phyloP scores from a whole-genome alignment of 2,888 invertebrate species.

The Cinara cedri region DNA sequence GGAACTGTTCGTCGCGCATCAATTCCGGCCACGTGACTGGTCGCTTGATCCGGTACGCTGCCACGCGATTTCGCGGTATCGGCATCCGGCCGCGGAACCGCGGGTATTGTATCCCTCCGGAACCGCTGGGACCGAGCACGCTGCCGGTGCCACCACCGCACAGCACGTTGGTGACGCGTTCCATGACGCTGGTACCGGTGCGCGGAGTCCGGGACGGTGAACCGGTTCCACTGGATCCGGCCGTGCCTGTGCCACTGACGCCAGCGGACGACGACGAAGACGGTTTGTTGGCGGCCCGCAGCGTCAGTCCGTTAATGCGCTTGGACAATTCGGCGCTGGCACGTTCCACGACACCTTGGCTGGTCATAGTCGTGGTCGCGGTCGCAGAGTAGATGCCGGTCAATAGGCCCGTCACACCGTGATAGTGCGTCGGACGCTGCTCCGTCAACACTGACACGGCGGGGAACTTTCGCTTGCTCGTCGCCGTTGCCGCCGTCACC shows the following conservation, averaged over 20 bases:
- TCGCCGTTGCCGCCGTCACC: neutral
- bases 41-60: constrained; percentile 54
- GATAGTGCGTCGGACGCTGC: constrained; percentile 47
- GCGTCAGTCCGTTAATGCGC: constrained; percentile 82
- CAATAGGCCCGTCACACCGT: neutral
- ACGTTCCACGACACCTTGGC: constrained; percentile 89
- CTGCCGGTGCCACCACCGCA: constrained; percentile 73
- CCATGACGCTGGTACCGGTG: constrained; percentile 76
- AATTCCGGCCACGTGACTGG: constrained; percentile 65
- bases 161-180: constrained; percentile 84
- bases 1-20: constrained; percentile 82
- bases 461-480: constrained; percentile 51
- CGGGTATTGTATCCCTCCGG: constrained; percentile 63
- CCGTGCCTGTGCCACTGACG: constrained; percentile 61
- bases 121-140: constrained; percentile 63
- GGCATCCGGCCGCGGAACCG: constrained; percentile 63
- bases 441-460: constrained; percentile 52
- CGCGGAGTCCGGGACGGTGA: constrained; percentile 64
- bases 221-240: constrained; percentile 66
- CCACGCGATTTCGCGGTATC: constrained; percentile 53
- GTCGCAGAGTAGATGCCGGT: too few species aligned
- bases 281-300: constrained; percentile 69
- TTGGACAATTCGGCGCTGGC: constrained; percentile 89
- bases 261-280: constrained; percentile 62
- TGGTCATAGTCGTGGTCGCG: constrained; percentile 73